Evolutionary conservation across 2,888 invertebrate genomes (phyloP).

Genomic region (Suillia variegata): DNA sequence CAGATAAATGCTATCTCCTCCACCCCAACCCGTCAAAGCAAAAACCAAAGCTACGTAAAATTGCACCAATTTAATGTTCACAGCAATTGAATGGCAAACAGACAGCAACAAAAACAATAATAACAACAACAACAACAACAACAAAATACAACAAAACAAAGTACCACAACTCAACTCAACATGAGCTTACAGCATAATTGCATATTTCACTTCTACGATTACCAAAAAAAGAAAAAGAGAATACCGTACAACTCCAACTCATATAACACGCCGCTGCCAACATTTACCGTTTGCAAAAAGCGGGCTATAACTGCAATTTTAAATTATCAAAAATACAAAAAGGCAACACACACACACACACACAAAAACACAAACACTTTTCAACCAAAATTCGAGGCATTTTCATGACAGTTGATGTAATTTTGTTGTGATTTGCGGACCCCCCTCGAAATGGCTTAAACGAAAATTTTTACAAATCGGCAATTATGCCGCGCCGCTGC

Average conservation of each 20-base stretch:
- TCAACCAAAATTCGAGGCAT: constrained; percentile 39
- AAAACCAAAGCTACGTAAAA: constrained; percentile 47
- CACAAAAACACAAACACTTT: constrained; percentile 12
- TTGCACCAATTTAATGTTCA: constrained; percentile 52
- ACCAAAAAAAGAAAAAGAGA: not conserved
- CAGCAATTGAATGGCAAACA: constrained; percentile 46
- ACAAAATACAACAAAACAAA: too few relatives aligned
- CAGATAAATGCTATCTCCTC: not conserved
- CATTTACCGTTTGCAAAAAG: constrained; percentile 33
- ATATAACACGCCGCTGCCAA: not conserved
- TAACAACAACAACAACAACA: too few relatives aligned
- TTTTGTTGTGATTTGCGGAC: constrained; percentile 51
- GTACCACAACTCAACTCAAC: constrained; percentile 43
- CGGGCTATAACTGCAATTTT: constrained; percentile 46
- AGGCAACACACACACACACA: constrained; percentile 22
- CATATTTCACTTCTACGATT: constrained; percentile 37
- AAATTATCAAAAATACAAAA: constrained; percentile 40
- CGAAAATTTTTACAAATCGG: constrained; percentile 36
- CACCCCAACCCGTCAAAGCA: not conserved
- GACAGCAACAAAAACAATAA: not conserved
- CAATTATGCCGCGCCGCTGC: constrained; percentile 43
- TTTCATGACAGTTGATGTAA: constrained; percentile 49
- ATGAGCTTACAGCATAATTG: constrained; percentile 52
- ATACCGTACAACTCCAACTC: too few relatives aligned
- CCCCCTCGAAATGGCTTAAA: constrained; percentile 26